Evolutionary conservation across 2,888 invertebrate species (phyloP), one percentile per base, ranked within the genome.

Genomic region (Hirudinaria manillensis): DNA sequence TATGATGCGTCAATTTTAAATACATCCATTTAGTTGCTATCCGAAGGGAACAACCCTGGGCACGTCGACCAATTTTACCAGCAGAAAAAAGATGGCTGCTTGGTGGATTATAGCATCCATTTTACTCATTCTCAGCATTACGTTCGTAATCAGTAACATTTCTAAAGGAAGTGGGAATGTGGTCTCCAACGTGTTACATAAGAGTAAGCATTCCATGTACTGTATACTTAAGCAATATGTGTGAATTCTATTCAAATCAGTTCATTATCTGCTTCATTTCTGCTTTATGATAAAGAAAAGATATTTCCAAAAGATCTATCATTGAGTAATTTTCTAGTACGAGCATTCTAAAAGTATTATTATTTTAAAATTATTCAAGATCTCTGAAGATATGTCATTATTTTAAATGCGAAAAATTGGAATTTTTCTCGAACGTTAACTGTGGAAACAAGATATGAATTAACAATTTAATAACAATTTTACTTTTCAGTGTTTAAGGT

Each of bases 21-120:
- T 61, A 29, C 19, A 10, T 61, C 10, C n/a, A 10, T 72, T 3
- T 53, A 72, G 72, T 55, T 72, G 72, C 36, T 72, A 55, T 55
- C 72, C 72, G 29, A 32, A 72, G 3, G 72, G 72, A 55, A 72
- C 55, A 21, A 53, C 72, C 13, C 53, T 72, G 32, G 29, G 53
- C 29, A 19, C 24, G 36, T 53, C 55, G 27, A 55, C 55, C 2
- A 32, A 53, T 19, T 53, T 53, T 55, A 16, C 2, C 19, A 72
- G n/a, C 29, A 19, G 72, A n/a, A 27, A 19, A 34, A 32, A 29
- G n/a, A 27, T 72, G 56, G 53, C 34, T n/a, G 10, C 29, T 27
- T 29, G 24, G 19, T 72, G 72, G 72, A 56, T 53, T 51, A n/a
- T 72, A 32, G n/a, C 29, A 3, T 24, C 27, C 3, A 29, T 29